Evolutionary conservation across 2,888 invertebrate genomes (phyloP).

Genomic region (Drosophila monieri): DNA sequence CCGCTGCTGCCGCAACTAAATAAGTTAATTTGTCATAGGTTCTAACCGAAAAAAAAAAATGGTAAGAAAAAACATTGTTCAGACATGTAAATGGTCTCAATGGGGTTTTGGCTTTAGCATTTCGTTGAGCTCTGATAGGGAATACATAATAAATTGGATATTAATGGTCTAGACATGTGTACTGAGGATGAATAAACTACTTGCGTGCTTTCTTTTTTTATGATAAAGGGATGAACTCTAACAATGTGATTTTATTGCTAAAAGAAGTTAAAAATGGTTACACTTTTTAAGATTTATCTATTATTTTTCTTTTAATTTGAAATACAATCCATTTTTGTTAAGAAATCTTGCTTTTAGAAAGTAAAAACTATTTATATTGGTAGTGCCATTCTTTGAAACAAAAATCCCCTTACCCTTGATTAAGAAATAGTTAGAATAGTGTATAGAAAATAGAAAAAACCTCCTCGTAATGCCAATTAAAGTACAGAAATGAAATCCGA

Average conservation of each 20-base stretch:
- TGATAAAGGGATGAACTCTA: background rate
- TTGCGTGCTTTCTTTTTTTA: background rate
- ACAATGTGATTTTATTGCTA: background rate
- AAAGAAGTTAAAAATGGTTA: background rate
- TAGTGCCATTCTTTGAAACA: too few species aligned
- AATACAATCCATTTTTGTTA: background rate
- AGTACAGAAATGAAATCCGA: background rate
- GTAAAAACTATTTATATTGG: too few species aligned
- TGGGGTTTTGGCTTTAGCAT: constrained; percentile 22
- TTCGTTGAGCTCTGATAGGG: constrained; percentile 23
- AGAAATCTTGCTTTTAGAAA: too few species aligned
- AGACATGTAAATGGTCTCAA: constrained; percentile 49
- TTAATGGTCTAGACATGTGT: constrained; percentile 37
- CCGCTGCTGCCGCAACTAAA: constrained; percentile 34
- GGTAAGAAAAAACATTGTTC: constrained; percentile 15
- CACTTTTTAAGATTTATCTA: too few species aligned
- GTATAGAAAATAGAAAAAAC: background rate
- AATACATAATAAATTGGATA: constrained; percentile 41
- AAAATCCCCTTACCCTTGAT: too few species aligned
- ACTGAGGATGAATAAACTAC: constrained; percentile 17
- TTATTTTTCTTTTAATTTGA: background rate
- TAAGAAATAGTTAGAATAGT: background rate
- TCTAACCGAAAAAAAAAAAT: constrained; percentile 1
- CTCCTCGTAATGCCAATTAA: background rate
- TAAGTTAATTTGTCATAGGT: constrained; percentile 51